These are phyloP conservation scores for Steinernema feltiae DNA, from an alignment of 1,140 invertebrate genomes.

Conservation along the genomic window DNA sequence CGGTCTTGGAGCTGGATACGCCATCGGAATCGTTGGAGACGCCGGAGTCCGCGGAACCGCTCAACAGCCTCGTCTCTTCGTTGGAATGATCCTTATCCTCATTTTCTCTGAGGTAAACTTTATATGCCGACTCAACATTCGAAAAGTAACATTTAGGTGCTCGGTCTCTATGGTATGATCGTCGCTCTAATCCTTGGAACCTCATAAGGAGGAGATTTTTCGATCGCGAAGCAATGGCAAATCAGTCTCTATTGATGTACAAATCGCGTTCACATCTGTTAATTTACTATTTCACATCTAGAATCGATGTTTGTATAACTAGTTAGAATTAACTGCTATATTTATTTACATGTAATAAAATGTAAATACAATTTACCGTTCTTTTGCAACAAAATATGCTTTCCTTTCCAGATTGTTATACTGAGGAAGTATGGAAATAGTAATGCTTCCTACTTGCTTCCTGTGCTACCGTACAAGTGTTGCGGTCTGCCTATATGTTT, in stretches of 20 bases:
- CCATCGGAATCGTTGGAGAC: slow-evolving; percentile 41
- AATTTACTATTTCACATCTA: neutral
- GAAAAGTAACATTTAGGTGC: slow-evolving; percentile 53
- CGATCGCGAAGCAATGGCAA: slow-evolving; percentile 6
- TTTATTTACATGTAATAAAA: neutral
- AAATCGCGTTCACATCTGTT: slow-evolving; percentile 9
- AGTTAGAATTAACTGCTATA: neutral
- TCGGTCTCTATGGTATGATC: slow-evolving; percentile 98
- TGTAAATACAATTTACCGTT: slow-evolving; percentile 4
- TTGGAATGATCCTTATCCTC: slow-evolving; percentile 99
- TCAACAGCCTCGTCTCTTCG: slow-evolving; percentile 94
- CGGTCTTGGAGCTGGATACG: slow-evolving; percentile 62
- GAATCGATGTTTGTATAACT: neutral
- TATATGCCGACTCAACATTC: neutral
- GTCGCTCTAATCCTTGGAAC: slow-evolving; percentile 89
- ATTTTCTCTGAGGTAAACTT: slow-evolving; percentile 94
- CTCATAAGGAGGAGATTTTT: slow-evolving; percentile 22
- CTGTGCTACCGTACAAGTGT: neutral
- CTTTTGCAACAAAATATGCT: no score
- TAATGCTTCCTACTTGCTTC: no score
- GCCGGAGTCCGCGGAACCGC: slow-evolving; percentile 85
- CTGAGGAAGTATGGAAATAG: no score
- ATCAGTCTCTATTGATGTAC: slow-evolving; percentile 14
- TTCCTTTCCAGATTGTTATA: no score
- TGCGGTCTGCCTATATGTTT: neutral